These are phyloP conservation scores for Epicampocera succincta DNA, from an alignment of 2,888 invertebrate species.

Conservation along the genomic window DNA sequence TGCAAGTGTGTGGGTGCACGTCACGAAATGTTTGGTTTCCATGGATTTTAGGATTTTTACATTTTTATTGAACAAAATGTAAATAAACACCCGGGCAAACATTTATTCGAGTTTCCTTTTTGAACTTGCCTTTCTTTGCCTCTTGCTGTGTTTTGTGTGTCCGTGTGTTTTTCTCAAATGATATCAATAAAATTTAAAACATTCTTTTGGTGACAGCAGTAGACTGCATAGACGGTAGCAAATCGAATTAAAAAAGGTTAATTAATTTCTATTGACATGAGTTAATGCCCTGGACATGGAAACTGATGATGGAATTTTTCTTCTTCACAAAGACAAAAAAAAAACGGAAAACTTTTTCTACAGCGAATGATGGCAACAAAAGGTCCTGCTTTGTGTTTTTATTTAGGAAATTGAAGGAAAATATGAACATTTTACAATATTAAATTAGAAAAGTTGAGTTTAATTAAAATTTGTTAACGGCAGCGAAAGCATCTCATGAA, in stretches of 20 bases:
- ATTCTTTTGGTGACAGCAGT: slow-evolving; percentile 59
- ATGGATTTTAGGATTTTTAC: slow-evolving; percentile 8
- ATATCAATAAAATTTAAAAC: slow-evolving; percentile 64
- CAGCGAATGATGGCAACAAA: slow-evolving; percentile 27
- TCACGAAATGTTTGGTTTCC: too few species aligned
- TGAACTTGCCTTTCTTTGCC: not conserved
- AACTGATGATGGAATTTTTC: slow-evolving; percentile 53
- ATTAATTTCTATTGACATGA: slow-evolving; percentile 71
- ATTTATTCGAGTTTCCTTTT: not conserved
- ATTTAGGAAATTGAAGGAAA: slow-evolving; percentile 22
- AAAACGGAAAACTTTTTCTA: slow-evolving; percentile 10
- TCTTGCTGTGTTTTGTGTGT: not conserved
- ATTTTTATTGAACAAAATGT: not conserved
- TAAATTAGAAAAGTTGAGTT: slow-evolving; percentile 56
- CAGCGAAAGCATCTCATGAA: too few species aligned
- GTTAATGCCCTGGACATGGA: slow-evolving; percentile 66
- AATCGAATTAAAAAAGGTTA: slow-evolving; percentile 70
- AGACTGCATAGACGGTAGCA: slow-evolving; percentile 46
- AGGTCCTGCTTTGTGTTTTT: slow-evolving; percentile 6
- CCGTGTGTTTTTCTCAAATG: slow-evolving; percentile 29
- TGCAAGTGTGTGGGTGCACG: too few species aligned
- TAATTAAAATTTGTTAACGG: slow-evolving; percentile 49
- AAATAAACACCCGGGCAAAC: too few species aligned
- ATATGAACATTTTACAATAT: slow-evolving; percentile 50
- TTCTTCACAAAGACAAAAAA: slow-evolving; percentile 2